Evolutionary conservation across 2,888 invertebrate genomes (phyloP).

Genomic region (Fragum whitleyi): DNA sequence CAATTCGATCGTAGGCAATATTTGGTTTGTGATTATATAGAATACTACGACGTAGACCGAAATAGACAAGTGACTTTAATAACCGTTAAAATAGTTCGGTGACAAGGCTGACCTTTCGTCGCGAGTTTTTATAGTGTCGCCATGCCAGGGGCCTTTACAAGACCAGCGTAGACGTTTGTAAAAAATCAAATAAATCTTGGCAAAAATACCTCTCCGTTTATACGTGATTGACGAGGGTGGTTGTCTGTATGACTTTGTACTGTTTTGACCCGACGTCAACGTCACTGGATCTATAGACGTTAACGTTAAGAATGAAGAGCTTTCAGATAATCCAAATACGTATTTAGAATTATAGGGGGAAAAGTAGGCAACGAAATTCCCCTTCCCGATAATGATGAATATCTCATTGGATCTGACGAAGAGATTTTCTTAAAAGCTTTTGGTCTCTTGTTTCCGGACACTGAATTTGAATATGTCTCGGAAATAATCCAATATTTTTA

Average conservation of each 20-base stretch:
- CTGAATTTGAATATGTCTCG: too few species aligned
- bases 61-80: conserved; percentile 19
- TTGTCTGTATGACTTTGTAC: conserved; percentile 4
- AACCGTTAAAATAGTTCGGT: conserved; percentile 6
- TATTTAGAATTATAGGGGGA: too few species aligned
- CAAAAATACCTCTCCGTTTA: conserved; percentile 1
- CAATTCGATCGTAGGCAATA: too few species aligned
- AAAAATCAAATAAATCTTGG: conserved; percentile 5
- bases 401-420: too few species aligned
- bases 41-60: background rate
- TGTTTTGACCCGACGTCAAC: background rate
- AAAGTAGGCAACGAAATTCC: too few species aligned
- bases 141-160: conserved; percentile 14
- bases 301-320: too few species aligned
- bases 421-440: too few species aligned
- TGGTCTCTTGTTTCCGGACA: too few species aligned
- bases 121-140: conserved; percentile 8
- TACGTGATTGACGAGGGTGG: background rate
- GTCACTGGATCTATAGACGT: background rate
- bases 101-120: conserved; percentile 23
- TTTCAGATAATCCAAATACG: too few species aligned
- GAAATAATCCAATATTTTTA: too few species aligned
- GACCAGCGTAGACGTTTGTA: background rate
- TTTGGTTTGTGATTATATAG: too few species aligned
- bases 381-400: too few species aligned